A percentile compares a stretch with the other conserved stretches of the same genome.
These are phyloP conservation scores for Cylindroiulus punctatus DNA, from an alignment of 2,888 invertebrate species.

Conservation along the genomic window DNA sequence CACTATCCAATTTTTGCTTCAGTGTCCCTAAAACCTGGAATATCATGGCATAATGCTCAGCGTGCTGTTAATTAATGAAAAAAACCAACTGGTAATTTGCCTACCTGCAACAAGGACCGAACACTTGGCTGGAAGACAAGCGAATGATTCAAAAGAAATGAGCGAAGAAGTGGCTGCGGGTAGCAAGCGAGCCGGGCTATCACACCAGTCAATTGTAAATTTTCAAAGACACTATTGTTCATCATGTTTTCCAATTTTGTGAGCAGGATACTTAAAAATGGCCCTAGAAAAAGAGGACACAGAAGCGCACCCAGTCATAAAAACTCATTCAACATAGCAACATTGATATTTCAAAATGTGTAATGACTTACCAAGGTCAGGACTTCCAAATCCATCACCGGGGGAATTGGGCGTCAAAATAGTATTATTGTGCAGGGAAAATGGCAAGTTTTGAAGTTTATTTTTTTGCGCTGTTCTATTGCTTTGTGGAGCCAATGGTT, in stretches of 20 bases:
- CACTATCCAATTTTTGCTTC: constrained; percentile 86
- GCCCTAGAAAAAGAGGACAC: constrained; percentile 72
- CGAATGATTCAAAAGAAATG: constrained; percentile 86
- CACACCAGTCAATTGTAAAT: constrained; percentile 87
- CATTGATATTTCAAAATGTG: neutral
- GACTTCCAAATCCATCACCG: constrained; percentile 60
- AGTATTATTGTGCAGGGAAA: neutral
- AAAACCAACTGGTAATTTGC: neutral
- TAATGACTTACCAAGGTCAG: constrained; percentile 61
- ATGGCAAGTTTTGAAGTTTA: constrained; percentile 46
- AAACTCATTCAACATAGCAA: constrained; percentile 48
- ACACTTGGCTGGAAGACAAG: constrained; percentile 89
- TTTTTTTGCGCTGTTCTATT: neutral
- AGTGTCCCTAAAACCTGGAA: constrained; percentile 78
- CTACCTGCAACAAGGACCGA: constrained; percentile 88
- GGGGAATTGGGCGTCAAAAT: neutral
- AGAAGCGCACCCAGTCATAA: neutral
- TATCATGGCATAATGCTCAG: neutral
- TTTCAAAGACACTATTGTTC: constrained; percentile 83
- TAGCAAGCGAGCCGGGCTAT: constrained; percentile 86
- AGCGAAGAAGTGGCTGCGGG: constrained; percentile 87
- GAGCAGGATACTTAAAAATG: constrained; percentile 81
- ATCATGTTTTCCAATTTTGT: constrained; percentile 84
- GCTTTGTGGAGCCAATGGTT: neutral
- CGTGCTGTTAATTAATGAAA: neutral